These are phyloP conservation scores for Cerceris rybyensis DNA, from an alignment of 2,888 invertebrate genomes.

Conservation along the genomic window DNA sequence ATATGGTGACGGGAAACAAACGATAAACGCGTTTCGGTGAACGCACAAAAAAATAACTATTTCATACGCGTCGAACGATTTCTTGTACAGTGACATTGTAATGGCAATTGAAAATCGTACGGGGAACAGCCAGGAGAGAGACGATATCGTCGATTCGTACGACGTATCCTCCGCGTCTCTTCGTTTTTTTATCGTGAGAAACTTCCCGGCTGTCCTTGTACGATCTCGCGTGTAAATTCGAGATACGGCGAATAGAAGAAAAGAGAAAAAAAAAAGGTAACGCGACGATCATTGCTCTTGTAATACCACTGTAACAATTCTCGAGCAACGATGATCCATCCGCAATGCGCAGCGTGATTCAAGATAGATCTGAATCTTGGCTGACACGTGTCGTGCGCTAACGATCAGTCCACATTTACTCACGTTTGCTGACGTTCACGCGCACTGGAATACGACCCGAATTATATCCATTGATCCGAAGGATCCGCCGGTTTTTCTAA, in stretches of 20 bases:
- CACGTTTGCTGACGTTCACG: constrained; percentile 54
- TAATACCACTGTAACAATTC: constrained; percentile 48
- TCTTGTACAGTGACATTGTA: constrained; percentile 52
- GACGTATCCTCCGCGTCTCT: constrained; percentile 2
- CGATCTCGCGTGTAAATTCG: constrained; percentile 27
- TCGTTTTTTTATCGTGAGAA: constrained; percentile 18
- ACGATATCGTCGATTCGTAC: neutral
- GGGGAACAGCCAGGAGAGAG: constrained; percentile 22
- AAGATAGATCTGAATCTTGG: constrained; percentile 51
- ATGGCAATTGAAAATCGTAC: constrained; percentile 45
- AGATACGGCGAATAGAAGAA: neutral
- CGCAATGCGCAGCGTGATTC: constrained; percentile 45
- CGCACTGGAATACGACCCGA: constrained; percentile 56
- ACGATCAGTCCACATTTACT: constrained; percentile 51
- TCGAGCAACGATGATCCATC: constrained; percentile 54
- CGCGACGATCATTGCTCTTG: constrained; percentile 38
- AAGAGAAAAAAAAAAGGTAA: neutral
- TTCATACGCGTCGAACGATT: constrained; percentile 29
- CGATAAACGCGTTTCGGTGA: constrained; percentile 36
- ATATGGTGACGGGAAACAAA: constrained; percentile 45
- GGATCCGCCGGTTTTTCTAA: neutral
- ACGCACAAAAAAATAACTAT: constrained; percentile 19
- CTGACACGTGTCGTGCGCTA: constrained; percentile 53
- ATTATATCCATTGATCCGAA: constrained; percentile 7
- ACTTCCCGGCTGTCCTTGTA: constrained; percentile 29